Evolutionary conservation across 1,140 invertebrate genomes (phyloP), one percentile per base, ranked within the genome.

Genomic region (Bombus ignitus): DNA sequence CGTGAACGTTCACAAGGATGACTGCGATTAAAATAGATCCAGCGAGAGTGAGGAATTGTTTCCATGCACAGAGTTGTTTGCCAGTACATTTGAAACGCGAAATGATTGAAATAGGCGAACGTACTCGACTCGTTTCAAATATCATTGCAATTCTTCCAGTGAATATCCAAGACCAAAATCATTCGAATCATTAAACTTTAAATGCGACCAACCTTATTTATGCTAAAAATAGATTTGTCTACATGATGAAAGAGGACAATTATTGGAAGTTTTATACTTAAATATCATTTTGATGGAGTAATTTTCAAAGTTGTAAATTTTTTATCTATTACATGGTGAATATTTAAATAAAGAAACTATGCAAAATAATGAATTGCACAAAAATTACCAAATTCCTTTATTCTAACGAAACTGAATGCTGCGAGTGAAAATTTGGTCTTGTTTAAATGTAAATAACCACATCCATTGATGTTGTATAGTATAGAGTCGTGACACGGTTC

Each of bases 1-100:
- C 15, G 12, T 62, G 74, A 76, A 76, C 74, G 32, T 57, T 25
- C 37, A 39, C 32, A 32, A 76, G 74, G 59, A 57, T 57, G 74
- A 76, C 74, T 76, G 35, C 53, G 53, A 76, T 76, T 76, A 76
- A 76, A 76, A 76, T 76, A 76, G 74, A 76, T 62, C 47, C 47
- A 39, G 35, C 53, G 53, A 25, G 35, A 59, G 74, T 62, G 74
- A 76, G 57, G 74, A 59, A 76, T 76, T 59, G 74, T 57, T 76
- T 59, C 53, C 39, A 13, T 62, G 74, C 74, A 39, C 39, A 15
- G 8, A 25, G 22, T 35, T 37, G 32, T 75, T 75, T 42, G 74
- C 57, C 3, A 37, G 74, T 35, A 39, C 8, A 57, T 75, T 75
- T 57, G 47, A 59, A 39, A 62, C 25, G 35, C n/a, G 35, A 28